Percentiles rank a stretch among this genome's conserved stretches.
These are phyloP conservation scores for Pseudochirops cupreus DNA, from an alignment of 2,797 vertebrate species.

Conservation along the genomic window DNA sequence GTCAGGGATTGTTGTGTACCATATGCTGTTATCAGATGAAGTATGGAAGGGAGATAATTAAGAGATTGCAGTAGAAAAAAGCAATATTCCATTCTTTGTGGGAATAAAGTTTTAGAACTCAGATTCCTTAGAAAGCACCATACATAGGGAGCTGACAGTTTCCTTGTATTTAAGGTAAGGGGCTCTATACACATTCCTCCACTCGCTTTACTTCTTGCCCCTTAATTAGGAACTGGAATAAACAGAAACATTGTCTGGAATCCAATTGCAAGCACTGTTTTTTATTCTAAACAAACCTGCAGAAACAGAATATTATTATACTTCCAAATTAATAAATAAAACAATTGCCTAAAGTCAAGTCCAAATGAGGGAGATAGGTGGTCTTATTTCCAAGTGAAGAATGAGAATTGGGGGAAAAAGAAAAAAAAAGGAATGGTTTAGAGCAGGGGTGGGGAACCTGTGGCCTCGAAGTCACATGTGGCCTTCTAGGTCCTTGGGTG, in stretches of 20 bases:
- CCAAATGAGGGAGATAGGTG: neutral
- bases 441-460: neutral
- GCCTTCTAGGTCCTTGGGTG: too few species aligned
- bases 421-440: neutral
- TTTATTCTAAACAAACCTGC: neutral
- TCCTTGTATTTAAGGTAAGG: neutral
- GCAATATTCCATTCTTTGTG: neutral
- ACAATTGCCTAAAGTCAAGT: neutral
- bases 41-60: neutral
- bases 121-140: neutral
- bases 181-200: neutral
- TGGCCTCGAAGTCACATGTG: too few species aligned
- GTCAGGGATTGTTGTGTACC: conserved; percentile 10
- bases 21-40: conserved; percentile 38
- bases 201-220: neutral
- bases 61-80: neutral
- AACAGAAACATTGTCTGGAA: neutral
- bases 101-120: conserved; percentile 17
- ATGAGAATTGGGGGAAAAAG: neutral
- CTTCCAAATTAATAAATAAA: neutral
- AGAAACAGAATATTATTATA: neutral
- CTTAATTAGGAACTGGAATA: neutral
- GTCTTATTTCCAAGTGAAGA: neutral
- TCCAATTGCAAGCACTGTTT: neutral
- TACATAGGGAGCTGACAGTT: neutral